phyloP scores from a whole-genome alignment of 2,888 invertebrate genomes.

The Oscheius sp. region DNA sequence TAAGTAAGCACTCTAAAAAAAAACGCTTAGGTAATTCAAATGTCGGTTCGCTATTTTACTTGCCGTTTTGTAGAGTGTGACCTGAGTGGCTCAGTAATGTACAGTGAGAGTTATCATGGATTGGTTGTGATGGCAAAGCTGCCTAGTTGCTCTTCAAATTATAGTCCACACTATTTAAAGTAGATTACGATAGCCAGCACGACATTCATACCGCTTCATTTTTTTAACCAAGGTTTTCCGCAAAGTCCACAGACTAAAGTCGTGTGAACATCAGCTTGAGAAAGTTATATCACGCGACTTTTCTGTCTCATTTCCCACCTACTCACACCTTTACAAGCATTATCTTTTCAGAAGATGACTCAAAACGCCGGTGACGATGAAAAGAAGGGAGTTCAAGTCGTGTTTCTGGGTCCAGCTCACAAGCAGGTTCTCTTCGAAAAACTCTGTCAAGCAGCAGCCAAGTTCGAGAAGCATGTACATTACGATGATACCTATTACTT shows the following conservation, averaged over 20 bases:
- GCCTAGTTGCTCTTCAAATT: too few species aligned
- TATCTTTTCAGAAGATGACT: conserved; percentile 26
- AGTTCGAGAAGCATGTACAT: conserved; percentile 54
- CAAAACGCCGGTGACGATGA: conserved; percentile 24
- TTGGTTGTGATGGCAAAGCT: too few species aligned
- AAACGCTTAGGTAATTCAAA: too few species aligned
- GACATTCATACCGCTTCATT: background rate
- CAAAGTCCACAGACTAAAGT: background rate
- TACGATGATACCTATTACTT: conserved; percentile 55
- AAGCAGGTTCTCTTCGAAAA: conserved; percentile 51
- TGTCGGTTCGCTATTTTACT: too few species aligned
- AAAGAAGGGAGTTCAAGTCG: conserved; percentile 17
- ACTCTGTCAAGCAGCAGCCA: conserved; percentile 48
- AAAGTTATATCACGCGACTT: background rate
- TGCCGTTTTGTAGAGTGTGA: too few species aligned
- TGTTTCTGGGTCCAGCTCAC: conserved; percentile 32
- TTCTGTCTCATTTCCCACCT: too few species aligned
- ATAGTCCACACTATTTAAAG: too few species aligned
- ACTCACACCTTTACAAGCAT: background rate
- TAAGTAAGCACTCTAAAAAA: too few species aligned
- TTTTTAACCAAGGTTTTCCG: background rate
- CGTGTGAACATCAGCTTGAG: too few species aligned
- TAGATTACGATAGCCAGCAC: too few species aligned
- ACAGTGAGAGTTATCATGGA: too few species aligned
- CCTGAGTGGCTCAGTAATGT: too few species aligned